Conservation (phyloP, 2,113 vertebrate genomes). For the Python bivittatus region DNA sequence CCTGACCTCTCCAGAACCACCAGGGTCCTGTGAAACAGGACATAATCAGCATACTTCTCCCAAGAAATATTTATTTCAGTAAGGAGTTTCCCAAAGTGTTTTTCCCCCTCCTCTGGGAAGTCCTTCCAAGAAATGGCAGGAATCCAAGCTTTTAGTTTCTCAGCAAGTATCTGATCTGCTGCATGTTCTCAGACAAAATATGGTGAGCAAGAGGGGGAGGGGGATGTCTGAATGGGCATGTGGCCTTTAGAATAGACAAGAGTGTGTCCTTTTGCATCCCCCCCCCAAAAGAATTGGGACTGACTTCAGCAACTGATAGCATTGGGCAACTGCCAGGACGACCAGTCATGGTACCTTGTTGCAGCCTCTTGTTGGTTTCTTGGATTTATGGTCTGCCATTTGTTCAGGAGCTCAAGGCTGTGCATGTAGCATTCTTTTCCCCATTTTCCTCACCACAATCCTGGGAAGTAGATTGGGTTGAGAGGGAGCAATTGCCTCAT, state of each 20-base stretch:
- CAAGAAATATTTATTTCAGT: neutral
- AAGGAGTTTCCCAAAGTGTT: neutral
- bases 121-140: neutral
- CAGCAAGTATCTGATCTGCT: neutral
- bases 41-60: neutral
- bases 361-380: neutral
- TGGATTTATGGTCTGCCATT: neutral
- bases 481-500: neutral
- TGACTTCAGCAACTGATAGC: neutral
- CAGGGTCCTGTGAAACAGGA: neutral
- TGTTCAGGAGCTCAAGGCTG: neutral
- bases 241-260: neutral
- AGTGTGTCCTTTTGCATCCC: neutral
- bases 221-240: neutral
- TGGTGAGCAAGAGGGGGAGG: neutral
- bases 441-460: neutral
- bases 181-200: neutral
- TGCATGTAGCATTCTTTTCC: neutral
- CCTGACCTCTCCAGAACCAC: neutral
- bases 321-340: neutral
- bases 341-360: neutral
- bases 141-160: neutral
- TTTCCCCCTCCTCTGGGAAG: conserved; percentile 21
- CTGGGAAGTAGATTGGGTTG: neutral
- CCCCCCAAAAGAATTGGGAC: neutral